Base-by-base conservation (phyloP, 1,140 invertebrate genomes). In the Helicoverpa zea region DNA sequence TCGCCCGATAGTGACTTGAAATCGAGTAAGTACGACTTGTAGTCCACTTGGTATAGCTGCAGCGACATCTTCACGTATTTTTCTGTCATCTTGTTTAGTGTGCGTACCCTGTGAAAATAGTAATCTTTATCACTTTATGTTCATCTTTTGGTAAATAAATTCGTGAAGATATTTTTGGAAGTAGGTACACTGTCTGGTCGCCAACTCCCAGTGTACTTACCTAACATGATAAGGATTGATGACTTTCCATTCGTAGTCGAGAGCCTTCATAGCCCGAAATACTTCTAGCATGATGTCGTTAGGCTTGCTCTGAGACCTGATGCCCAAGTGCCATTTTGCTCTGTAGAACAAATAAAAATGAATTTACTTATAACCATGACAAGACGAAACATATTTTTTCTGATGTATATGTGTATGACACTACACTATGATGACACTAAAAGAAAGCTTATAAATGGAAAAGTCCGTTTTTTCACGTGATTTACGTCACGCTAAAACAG, bases 201-300 rank as follows among this genome's bases (percentile, higher is more conserved):
- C 4, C 7, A 43, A 63, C 3, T 18, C 3, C n/a, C 5, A 3
- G 11, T 54, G 51, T 2, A 81, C 81, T 80, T 82, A 95, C 95
- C 94, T 97, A 87, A 98, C 98, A 91, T 98, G 98, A 91, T 98
- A 99, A 2, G 98, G 97, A 95, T 99, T 99, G 73, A 99, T 98
- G 51, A 99, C 97, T 95, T 99, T 99, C 99, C 99, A 99, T 95
- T 99, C 98, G 96, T 99, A 99, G 95, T 99, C 97, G 13, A 99
- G 96, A 9, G 98, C 97, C 94, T 99, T 99, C 99, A 99, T 99
- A 14, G 99, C 99, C 84, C 99, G 96, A 93, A 99, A 99, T 1
- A 99, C 99, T 96, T 99, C 99, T 94, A 99, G 98, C 99, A 99
- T 99, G 23, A 99, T 99, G 95, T 99, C 99, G 90, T 99, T 98